Base-by-base conservation (phyloP, 2,113 vertebrate genomes). In the Prionailurus viverrinus region DNA sequence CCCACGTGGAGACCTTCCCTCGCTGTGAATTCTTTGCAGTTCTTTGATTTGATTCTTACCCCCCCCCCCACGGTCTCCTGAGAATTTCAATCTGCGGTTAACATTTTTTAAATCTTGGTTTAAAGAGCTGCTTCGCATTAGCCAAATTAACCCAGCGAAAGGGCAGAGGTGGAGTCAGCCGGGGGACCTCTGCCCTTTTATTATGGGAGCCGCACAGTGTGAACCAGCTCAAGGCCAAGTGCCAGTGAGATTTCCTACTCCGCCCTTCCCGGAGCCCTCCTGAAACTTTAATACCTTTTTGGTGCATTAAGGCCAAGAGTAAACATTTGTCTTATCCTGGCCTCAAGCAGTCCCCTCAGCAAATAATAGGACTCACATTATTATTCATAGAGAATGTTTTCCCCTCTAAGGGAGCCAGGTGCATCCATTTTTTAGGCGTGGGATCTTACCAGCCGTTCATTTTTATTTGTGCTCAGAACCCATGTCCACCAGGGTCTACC, bases 201-300 rank as follows among this genome's bases (percentile, higher is more conserved):
- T 55, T 36, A 13, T 63, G 69, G 51, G 68, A 82, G 39, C 83
- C 4, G 33, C n/a, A 1, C 31, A 2, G 39, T 39, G 41, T 65
- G 69, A 55, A 53, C 29, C 36, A 58, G 95, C 89, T 53, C 36
- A 7, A 78, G 48, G 89, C 97, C n/a, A 3, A 68, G 68, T 14
- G 87, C 63, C 45, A 2, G 9, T 3, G 66, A 91, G 16, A 21
- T n/a, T 80, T 91, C 86, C 88, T 88, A 39, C 78, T 89, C 81
- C 84, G 87, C 69, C 87, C 76, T 97, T 97, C 90, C 96, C 95
- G 90, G 95, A 96, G 61, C 71, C 79, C 71, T 96, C 51, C 93
- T 86, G 87, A 93, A 96, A 97, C 51, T 80, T 97, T 92, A 96
- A 94, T 97, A 95, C 95, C 63, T 89, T 94, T 95, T 86, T 81